Evolutionary conservation across 2,797 vertebrate species (phyloP).

Genomic region (Margarornis squamiger): DNA sequence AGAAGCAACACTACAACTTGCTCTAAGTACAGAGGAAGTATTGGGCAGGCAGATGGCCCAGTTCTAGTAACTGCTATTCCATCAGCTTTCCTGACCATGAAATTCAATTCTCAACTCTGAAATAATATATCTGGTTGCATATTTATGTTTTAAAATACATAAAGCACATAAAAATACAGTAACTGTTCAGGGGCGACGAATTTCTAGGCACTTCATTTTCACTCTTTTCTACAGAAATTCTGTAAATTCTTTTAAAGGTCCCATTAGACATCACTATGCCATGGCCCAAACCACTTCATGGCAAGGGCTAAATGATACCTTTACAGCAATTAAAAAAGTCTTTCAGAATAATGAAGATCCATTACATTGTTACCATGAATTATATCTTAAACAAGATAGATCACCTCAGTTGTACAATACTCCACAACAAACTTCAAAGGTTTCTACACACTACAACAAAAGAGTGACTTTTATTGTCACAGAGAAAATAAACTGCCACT

Average conservation of each 20-base stretch:
- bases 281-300: neutral
- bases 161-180: neutral
- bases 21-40: neutral
- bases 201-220: constrained; percentile 3
- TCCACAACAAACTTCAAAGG: neutral
- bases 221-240: neutral
- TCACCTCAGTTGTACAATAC: neutral
- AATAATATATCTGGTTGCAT: neutral
- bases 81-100: neutral
- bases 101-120: neutral
- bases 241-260: neutral
- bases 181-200: neutral
- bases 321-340: neutral
- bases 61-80: neutral
- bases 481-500: neutral
- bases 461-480: neutral
- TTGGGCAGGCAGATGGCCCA: neutral
- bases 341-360: neutral
- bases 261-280: neutral
- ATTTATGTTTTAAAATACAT: neutral
- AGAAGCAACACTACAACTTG: neutral
- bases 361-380: neutral
- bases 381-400: neutral
- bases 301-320: neutral
- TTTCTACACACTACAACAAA: neutral